These are phyloP conservation scores for Hephaestus fuliginosus DNA, from an alignment of 2,797 vertebrate genomes.

Conservation along the genomic window DNA sequence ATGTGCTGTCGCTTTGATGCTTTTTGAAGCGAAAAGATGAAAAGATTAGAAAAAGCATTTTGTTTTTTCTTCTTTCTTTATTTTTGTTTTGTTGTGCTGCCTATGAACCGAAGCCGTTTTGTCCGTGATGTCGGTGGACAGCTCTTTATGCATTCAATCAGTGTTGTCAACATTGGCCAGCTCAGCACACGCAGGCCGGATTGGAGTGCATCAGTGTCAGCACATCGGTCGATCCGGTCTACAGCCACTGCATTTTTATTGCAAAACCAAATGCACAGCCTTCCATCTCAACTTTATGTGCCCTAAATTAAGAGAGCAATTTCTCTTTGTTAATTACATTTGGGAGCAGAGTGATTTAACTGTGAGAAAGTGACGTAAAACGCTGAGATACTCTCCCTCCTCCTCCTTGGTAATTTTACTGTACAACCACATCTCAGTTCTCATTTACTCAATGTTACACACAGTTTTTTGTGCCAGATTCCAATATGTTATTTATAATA, in stretches of 20 bases:
- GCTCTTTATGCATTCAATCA: conserved; percentile 78
- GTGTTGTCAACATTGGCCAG: conserved; percentile 67
- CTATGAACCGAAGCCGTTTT: conserved; percentile 62
- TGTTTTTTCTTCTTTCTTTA: not conserved
- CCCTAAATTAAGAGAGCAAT: conserved; percentile 11
- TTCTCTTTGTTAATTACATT: conserved; percentile 34
- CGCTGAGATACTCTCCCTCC: not conserved
- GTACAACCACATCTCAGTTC: not conserved
- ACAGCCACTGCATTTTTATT: conserved; percentile 32
- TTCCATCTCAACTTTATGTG: conserved; percentile 35
- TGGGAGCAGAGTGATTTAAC: conserved; percentile 5
- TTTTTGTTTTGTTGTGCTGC: not conserved
- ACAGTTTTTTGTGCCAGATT: not conserved
- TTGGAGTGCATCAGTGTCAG: conserved; percentile 69
- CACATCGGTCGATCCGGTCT: conserved; percentile 54
- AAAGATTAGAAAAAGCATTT: conserved; percentile 57
- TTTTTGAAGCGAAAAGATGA: not conserved
- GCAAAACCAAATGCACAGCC: conserved; percentile 21
- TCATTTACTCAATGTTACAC: not conserved
- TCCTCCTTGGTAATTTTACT: not conserved
- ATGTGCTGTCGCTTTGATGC: conserved; percentile 32
- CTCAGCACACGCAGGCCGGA: conserved; percentile 67
- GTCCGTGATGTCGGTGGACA: conserved; percentile 62
- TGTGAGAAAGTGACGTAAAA: not conserved
- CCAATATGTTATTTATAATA: not conserved